Evolutionary conservation across 2,797 vertebrate species (phyloP), one percentile per base, ranked within the genome.

Genomic region (Coracias cyanogaster): DNA sequence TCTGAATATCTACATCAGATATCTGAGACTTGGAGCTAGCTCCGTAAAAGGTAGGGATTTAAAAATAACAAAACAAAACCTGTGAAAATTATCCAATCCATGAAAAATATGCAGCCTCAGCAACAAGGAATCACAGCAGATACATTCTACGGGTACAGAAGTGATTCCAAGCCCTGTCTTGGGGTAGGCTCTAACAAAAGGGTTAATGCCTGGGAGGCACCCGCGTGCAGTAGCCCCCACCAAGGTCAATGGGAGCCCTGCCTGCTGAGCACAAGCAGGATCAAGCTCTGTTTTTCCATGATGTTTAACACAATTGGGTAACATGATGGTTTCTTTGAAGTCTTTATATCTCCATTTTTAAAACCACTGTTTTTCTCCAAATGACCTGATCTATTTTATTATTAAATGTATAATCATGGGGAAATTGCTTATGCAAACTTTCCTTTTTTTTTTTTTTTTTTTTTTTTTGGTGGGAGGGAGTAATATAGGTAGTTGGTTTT

Each of bases 101-200:
- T 58, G 72, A 96, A 97, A 97, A 96, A 96, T 96, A 97, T 96
- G 95, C 94, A 95, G 82, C 82, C 96, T 96, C 96, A 97, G 95
- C 88, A 93, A 78, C 67, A 16, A 0, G 57, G 93, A 86, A 90
- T 96, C 94, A 94, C 80, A 45, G 54, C 55, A 81, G 94, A 85
- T 70, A 86, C 58, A 79, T 71, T 85, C 73, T 84, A 14, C 84
- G 4, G 22, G 77, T 55, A 69, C 70, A 49, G 86, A 57, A 84
- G 78, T 46, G 54, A 86, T 90, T 73, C 89, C 60, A 78, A 86
- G 62, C 73, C 74, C 86, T 26, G 10, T 51, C 74, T 45, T 70
- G 79, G 94, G 82, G 74, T 89, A 78, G 93, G 87, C 54, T 94
- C 93, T 78, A 24, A 89, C 86, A 80, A 93, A 94, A 92, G 80